Evolutionary conservation across 2,797 vertebrate genomes (phyloP).

Genomic region (Takifugu rubripes): DNA sequence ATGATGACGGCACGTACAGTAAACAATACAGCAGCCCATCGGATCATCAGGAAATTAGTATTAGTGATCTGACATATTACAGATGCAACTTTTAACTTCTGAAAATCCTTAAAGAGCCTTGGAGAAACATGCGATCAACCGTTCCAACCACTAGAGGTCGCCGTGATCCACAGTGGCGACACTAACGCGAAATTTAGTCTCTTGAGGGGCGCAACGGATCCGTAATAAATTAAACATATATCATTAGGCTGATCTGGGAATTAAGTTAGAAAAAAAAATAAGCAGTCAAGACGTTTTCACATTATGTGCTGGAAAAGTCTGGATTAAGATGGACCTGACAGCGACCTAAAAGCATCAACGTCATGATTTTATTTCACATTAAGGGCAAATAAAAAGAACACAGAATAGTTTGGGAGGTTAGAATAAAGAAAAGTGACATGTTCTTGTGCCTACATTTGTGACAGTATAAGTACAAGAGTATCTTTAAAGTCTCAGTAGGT

Average conservation of each 20-base stretch:
- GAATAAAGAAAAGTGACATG: conserved; percentile 15
- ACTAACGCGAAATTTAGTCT: conserved; percentile 15
- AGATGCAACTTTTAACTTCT: conserved; percentile 24
- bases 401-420: conserved; percentile 46
- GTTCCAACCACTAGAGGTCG: conserved; percentile 57
- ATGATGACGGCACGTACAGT: conserved; percentile 63
- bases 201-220: conserved; percentile 26
- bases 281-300: conserved; percentile 19
- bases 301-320: conserved; percentile 7
- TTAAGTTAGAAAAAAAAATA: conserved; percentile 7
- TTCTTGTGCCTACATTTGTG: conserved; percentile 43
- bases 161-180: conserved; percentile 52
- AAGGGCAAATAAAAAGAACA: conserved; percentile 22
- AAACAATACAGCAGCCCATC: conserved; percentile 70
- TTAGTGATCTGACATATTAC: conserved; percentile 28
- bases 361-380: conserved; percentile 30
- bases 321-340: conserved; percentile 18
- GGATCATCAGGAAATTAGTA: conserved; percentile 56
- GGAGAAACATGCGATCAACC: conserved; percentile 16
- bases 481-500: conserved; percentile 29
- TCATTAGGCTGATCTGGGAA: background rate
- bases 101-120: conserved; percentile 18
- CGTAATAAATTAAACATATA: conserved; percentile 13
- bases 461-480: conserved; percentile 41
- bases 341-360: conserved; percentile 15